These are phyloP conservation scores for Epicampocera succincta DNA, from an alignment of 2,888 invertebrate species.

Conservation along the genomic window DNA sequence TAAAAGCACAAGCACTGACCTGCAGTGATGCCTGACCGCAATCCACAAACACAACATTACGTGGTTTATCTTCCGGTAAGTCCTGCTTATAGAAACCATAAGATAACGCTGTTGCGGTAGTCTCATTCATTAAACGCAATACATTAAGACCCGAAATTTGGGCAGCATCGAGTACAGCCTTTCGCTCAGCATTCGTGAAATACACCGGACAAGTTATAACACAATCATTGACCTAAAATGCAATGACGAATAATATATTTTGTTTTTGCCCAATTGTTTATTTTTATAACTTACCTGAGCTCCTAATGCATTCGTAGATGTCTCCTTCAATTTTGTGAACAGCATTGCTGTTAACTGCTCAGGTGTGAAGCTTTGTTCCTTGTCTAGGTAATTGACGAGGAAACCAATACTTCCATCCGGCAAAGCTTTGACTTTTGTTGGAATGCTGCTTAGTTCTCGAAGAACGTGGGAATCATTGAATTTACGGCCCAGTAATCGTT, in stretches of 20 bases:
- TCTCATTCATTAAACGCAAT: constrained; percentile 97
- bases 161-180: constrained; percentile 95
- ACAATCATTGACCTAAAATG: constrained; percentile 89
- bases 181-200: constrained; percentile 96
- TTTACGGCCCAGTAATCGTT: constrained; percentile 94
- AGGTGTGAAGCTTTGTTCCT: constrained; percentile 92
- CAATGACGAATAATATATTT: no score
- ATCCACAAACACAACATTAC: constrained; percentile 98
- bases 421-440: constrained; percentile 89
- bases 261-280: no score
- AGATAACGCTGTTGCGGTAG: constrained; percentile 96
- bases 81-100: constrained; percentile 99
- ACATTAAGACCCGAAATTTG: constrained; percentile 96
- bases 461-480: constrained; percentile 94
- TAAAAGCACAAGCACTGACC: constrained; percentile 93
- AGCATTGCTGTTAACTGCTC: constrained; percentile 98
- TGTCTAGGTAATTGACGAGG: constrained; percentile 93
- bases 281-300: constrained; percentile 84
- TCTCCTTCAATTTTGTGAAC: constrained; percentile 97
- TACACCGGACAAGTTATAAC: constrained; percentile 97
- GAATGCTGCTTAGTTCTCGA: constrained; percentile 89
- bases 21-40: constrained; percentile 96
- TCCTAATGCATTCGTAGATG: constrained; percentile 91
- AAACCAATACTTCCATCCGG: constrained; percentile 92
- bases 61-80: constrained; percentile 94